Percentiles rank a stretch among this genome's conserved stretches.
These are phyloP conservation scores for Candidula unifasciata DNA, from an alignment of 2,888 invertebrate species.

Conservation along the genomic window DNA sequence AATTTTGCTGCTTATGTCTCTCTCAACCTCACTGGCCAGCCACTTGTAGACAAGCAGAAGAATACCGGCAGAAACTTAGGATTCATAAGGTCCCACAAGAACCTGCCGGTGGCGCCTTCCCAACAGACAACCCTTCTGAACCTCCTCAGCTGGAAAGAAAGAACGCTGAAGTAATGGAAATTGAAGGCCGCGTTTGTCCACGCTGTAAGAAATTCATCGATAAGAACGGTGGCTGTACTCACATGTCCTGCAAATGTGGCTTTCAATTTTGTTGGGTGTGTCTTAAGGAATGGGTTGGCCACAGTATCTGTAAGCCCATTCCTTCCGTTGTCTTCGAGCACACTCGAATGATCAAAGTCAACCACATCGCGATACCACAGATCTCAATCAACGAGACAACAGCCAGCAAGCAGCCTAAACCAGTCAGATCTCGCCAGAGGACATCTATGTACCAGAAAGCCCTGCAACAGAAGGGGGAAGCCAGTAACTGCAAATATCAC, in stretches of 20 bases:
- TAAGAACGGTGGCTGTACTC: constrained; percentile 52
- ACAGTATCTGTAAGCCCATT: background rate
- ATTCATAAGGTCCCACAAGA: constrained; percentile 21
- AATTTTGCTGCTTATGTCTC: constrained; percentile 56
- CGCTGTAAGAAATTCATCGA: constrained; percentile 50
- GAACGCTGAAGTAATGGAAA: constrained; percentile 16
- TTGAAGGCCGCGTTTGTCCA: constrained; percentile 54
- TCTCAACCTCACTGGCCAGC: constrained; percentile 56
- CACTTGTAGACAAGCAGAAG: constrained; percentile 52
- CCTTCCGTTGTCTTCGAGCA: background rate
- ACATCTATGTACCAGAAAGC: constrained; percentile 13
- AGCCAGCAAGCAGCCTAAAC: background rate
- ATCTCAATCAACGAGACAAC: background rate
- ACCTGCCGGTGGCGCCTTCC: background rate
- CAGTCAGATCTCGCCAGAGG: background rate
- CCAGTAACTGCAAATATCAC: background rate
- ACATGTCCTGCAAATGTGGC: constrained; percentile 52
- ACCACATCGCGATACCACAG: background rate
- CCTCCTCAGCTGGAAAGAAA: background rate
- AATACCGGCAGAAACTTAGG: constrained; percentile 36
- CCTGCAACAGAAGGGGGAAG: background rate
- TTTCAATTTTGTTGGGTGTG: constrained; percentile 30
- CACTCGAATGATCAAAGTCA: background rate
- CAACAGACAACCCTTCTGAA: too few species aligned
- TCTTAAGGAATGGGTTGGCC: background rate